Conservation (phyloP, 2,888 invertebrate genomes). For the Germaria angustata region DNA sequence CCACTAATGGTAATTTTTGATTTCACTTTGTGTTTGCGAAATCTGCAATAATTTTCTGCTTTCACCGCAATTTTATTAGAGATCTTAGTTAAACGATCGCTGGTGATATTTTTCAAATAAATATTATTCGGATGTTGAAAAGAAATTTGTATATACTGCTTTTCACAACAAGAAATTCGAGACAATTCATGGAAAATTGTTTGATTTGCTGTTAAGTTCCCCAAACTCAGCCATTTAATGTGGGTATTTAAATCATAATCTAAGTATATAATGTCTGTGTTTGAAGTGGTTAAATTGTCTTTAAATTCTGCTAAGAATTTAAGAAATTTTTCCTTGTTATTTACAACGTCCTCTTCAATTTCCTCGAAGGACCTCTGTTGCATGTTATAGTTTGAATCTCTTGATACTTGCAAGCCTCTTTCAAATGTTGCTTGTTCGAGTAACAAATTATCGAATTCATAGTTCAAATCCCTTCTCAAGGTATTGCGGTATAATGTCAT, state of each 20-base stretch:
- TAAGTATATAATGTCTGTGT: constrained; percentile 70
- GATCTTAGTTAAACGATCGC: constrained; percentile 58
- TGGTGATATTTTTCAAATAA: constrained; percentile 68
- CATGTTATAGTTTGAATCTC: neutral
- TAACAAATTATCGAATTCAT: constrained; percentile 73
- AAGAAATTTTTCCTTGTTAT: constrained; percentile 1
- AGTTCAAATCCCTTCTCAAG: constrained; percentile 72
- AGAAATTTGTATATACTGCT: constrained; percentile 69
- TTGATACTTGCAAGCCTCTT: constrained; percentile 68
- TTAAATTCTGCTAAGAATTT: constrained; percentile 31
- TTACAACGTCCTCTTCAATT: neutral
- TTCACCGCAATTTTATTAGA: constrained; percentile 67
- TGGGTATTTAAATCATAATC: constrained; percentile 69
- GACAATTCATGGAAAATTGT: constrained; percentile 60
- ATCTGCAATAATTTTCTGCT: constrained; percentile 72
- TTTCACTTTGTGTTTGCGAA: constrained; percentile 66
- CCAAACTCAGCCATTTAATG: constrained; percentile 68
- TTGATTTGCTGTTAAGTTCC: constrained; percentile 47
- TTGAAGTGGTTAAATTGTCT: neutral
- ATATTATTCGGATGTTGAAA: constrained; percentile 62
- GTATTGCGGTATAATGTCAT: constrained; percentile 72
- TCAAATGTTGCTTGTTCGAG: constrained; percentile 72
- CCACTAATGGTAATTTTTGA: constrained; percentile 72
- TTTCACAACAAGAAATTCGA: constrained; percentile 67
- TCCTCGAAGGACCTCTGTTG: constrained; percentile 30